Percentiles rank a stretch among this genome's conserved stretches.
phyloP scores from a whole-genome alignment of 2,888 invertebrate genomes.

The Torymus texanus region DNA sequence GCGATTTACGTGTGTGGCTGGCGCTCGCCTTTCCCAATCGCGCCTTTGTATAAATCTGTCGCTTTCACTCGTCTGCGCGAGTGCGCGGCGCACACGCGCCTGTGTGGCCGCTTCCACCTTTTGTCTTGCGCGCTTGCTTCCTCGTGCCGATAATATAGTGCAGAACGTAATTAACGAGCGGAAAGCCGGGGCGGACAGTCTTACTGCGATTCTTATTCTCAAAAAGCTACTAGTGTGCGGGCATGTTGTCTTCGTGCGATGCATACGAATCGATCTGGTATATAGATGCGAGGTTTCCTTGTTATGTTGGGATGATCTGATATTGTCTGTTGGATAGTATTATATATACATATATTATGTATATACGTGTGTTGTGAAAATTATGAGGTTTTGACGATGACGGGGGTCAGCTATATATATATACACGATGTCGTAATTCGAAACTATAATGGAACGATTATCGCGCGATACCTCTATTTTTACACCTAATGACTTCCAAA shows the following conservation, averaged over 20 bases:
- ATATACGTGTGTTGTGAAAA: too few species aligned
- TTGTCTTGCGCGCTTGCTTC: conserved; percentile 46
- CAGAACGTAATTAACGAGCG: conserved; percentile 33
- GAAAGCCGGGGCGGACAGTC: conserved; percentile 8
- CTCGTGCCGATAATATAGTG: conserved; percentile 38
- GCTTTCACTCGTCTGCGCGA: conserved; percentile 49
- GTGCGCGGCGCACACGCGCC: too few species aligned
- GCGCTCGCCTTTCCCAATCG: conserved; percentile 49
- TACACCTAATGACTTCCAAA: conserved; percentile 8
- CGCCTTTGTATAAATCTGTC: conserved; percentile 49
- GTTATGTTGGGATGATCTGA: too few species aligned
- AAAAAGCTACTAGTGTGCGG: background rate
- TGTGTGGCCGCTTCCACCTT: conserved; percentile 42
- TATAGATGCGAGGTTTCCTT: too few species aligned
- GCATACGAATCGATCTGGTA: too few species aligned
- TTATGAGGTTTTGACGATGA: too few species aligned
- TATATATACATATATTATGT: too few species aligned
- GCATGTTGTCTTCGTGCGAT: too few species aligned
- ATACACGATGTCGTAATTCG: too few species aligned
- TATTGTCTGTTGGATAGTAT: too few species aligned
- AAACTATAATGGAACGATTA: background rate
- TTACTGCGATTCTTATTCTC: background rate
- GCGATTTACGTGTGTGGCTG: conserved; percentile 44
- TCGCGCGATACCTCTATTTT: conserved; percentile 7
- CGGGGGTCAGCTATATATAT: too few species aligned